phyloP scores from a whole-genome alignment of 2,888 invertebrate species.

The Bimastos eiseni region DNA sequence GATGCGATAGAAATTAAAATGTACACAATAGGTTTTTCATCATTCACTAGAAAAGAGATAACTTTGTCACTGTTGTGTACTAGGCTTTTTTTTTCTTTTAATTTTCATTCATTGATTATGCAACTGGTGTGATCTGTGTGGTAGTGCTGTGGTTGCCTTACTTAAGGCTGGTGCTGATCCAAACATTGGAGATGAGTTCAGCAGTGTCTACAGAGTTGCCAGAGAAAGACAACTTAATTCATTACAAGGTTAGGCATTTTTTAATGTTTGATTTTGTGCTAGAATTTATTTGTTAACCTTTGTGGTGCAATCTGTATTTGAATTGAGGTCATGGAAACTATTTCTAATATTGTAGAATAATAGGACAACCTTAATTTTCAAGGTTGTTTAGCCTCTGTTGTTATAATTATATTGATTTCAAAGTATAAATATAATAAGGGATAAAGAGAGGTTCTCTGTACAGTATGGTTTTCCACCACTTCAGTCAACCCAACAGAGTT shows the following conservation, averaged over 20 bases:
- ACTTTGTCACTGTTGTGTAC: background rate
- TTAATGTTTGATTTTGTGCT: background rate
- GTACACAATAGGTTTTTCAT: background rate
- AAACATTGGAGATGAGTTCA: constrained; percentile 76
- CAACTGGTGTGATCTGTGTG: constrained; percentile 27
- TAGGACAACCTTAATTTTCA: too few species aligned
- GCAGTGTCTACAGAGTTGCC: constrained; percentile 72
- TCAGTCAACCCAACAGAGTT: too few species aligned
- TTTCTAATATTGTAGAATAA: too few species aligned
- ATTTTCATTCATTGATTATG: background rate
- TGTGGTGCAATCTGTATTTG: too few species aligned
- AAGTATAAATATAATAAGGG: too few species aligned
- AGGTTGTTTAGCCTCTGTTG: too few species aligned
- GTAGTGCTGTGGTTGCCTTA: constrained; percentile 57
- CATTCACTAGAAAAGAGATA: background rate
- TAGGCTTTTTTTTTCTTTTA: background rate
- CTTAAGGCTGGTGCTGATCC: constrained; percentile 77
- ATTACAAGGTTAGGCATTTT: constrained; percentile 58
- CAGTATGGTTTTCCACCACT: too few species aligned
- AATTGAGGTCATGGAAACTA: too few species aligned
- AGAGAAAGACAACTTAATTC: constrained; percentile 72
- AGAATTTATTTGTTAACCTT: too few species aligned
- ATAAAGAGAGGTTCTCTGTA: too few species aligned
- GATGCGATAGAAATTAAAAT: background rate
- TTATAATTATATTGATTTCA: too few species aligned